Conservation (phyloP, 2,888 invertebrate genomes). For the Synergus umbraculus region DNA sequence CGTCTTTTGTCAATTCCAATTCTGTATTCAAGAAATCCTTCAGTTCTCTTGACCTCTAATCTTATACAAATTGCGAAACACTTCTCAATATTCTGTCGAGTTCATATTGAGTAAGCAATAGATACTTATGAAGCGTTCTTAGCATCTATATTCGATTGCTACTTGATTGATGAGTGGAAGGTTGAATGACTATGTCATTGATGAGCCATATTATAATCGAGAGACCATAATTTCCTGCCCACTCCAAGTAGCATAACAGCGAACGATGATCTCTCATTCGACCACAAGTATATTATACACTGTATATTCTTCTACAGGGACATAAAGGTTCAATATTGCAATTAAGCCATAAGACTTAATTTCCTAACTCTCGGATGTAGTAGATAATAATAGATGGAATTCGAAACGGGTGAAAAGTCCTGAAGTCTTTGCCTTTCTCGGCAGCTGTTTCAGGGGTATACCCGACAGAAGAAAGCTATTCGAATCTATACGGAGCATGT, state of each 20-base stretch:
- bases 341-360: slow-evolving; percentile 31
- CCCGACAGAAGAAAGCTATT: slow-evolving; percentile 60
- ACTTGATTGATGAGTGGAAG: slow-evolving; percentile 51
- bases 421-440: slow-evolving; percentile 48
- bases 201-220: slow-evolving; percentile 45
- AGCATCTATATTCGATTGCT: slow-evolving; percentile 47
- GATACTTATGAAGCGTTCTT: slow-evolving; percentile 44
- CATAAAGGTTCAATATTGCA: slow-evolving; percentile 40
- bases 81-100: background rate
- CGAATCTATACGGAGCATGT: slow-evolving; percentile 66
- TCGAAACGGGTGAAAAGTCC: slow-evolving; percentile 35
- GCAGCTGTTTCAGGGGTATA: slow-evolving; percentile 50
- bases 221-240: background rate
- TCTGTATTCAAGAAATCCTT: background rate
- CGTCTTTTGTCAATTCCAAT: background rate
- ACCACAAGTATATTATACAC: slow-evolving; percentile 11
- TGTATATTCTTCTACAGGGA: background rate
- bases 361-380: slow-evolving; percentile 6
- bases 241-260: background rate
- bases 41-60: background rate
- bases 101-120: slow-evolving; percentile 5
- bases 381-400: slow-evolving; percentile 38
- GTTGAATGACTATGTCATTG: slow-evolving; percentile 53
- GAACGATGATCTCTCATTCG: background rate
- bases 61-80: slow-evolving; percentile 2